These are phyloP conservation scores for Balearica regulorum DNA, from an alignment of 2,797 vertebrate species.

Conservation along the genomic window DNA sequence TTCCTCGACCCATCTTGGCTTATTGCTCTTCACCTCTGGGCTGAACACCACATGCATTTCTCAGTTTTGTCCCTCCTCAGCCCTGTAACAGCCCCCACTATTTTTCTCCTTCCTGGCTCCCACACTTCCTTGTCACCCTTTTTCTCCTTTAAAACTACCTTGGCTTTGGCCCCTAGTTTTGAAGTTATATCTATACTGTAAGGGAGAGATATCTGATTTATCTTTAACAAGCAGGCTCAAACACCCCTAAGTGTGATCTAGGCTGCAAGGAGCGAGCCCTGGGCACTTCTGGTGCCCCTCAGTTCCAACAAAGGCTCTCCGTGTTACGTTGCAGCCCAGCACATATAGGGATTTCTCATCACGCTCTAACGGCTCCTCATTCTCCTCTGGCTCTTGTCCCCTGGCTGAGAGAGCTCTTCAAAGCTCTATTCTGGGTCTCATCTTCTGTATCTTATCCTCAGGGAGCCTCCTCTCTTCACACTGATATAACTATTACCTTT, in stretches of 20 bases:
- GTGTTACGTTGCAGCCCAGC: neutral
- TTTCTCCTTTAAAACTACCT: neutral
- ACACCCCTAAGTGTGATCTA: neutral
- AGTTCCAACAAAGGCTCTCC: neutral
- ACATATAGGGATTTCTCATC: neutral
- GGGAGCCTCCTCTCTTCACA: slow-evolving; percentile 26
- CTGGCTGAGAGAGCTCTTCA: slow-evolving; percentile 25
- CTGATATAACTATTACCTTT: slow-evolving; percentile 20
- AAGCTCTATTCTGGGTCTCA: slow-evolving; percentile 15
- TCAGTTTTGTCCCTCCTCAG: neutral
- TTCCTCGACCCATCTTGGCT: neutral
- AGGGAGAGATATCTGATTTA: neutral
- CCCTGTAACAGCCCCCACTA: neutral
- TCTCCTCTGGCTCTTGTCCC: slow-evolving; percentile 38
- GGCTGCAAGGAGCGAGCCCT: neutral
- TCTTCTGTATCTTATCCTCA: slow-evolving; percentile 40
- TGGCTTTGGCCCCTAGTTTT: neutral
- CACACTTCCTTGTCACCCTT: neutral
- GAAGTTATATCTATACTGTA: neutral
- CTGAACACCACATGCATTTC: neutral
- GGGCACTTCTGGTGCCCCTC: neutral
- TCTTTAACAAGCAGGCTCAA: neutral
- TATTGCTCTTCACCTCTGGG: neutral
- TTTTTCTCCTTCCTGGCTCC: neutral
- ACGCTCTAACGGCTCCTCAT: neutral